Evolutionary conservation across 2,888 invertebrate genomes (phyloP), one percentile per base, ranked within the genome.

Genomic region (Alentia gelatinosa): DNA sequence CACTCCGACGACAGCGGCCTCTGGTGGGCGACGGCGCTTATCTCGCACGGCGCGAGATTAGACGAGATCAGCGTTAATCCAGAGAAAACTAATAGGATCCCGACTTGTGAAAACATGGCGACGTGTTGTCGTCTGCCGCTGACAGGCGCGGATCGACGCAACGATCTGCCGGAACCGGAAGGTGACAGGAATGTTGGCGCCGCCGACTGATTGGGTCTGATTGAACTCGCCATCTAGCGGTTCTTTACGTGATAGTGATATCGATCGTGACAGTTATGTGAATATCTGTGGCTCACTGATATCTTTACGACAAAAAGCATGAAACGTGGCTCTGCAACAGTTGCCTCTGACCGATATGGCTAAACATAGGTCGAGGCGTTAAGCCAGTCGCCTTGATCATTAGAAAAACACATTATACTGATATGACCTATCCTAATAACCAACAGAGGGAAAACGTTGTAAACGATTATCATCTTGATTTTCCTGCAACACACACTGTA

Each of bases 41-140:
- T 79, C 79, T 79, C 37, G 79, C 39, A 39, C 79, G 35, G 79
- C 39, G 37, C 39, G 79, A 79, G 79, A 79, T 79, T 79, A 79
- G 79, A 79, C 37, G 79, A 79, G 79, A 79, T 79, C 37, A 79
- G 35, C 35, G 39, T 35, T 79, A 79, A 79, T 35, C 79, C 37
- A 23, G 4, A 39, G 79, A 79, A 39, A 79, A 79, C 35, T 79
- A 79, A 79, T 79, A 35, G 79, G 79, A 79, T 35, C 39, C 15
- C 9, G 37, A 79, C 37, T 79, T 79, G 79, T 79, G 79, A 79
- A 79, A 79, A 79, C 79, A 79, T 35, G 79, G 12, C 79, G 39
- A 23, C 39, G 79, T 12, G 79, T 9, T n/a, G 63, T 5, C 23
- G 26, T n/a, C 68, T 30, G 68, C 5, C 30, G 68, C 26, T 68